Percentiles rank a stretch among this genome's conserved stretches.
Evolutionary conservation across 2,113 vertebrate genomes (phyloP).

Genomic region (Carassius auratus): DNA sequence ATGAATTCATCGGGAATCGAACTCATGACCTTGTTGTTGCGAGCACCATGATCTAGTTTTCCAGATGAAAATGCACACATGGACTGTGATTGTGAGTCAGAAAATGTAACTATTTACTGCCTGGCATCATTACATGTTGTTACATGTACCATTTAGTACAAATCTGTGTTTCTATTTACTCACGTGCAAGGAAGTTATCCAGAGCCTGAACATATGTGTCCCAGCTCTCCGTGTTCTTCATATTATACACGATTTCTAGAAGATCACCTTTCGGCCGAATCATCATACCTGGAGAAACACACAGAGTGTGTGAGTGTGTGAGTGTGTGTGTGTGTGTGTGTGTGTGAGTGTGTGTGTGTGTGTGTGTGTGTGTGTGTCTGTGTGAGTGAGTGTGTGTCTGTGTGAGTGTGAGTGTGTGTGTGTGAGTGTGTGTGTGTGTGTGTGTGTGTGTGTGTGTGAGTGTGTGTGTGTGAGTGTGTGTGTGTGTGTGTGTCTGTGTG

Average conservation of each 20-base stretch:
- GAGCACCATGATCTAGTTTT: neutral
- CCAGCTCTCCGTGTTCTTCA: conserved; percentile 70
- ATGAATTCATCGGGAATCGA: neutral
- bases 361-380: too few species aligned
- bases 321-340: neutral
- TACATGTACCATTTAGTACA: too few species aligned
- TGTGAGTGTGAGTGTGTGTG: too few species aligned
- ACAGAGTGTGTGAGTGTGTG: conserved; percentile 17
- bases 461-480: too few species aligned
- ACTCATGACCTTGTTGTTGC: neutral
- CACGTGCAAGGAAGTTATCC: conserved; percentile 73
- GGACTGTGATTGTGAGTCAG: neutral
- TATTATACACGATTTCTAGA: conserved; percentile 74
- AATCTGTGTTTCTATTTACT: conserved; percentile 54
- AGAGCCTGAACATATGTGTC: conserved; percentile 70
- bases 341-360: neutral
- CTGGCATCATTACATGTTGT: neutral
- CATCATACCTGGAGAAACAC: conserved; percentile 74
- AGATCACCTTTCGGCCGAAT: conserved; percentile 76
- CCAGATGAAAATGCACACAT: neutral
- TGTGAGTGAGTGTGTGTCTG: too few species aligned
- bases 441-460: too few species aligned
- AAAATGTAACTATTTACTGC: neutral
- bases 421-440: too few species aligned
- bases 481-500: too few species aligned